phyloP scores from a whole-genome alignment of 2,113 vertebrate genomes.

The Dipodomys stephensi region DNA sequence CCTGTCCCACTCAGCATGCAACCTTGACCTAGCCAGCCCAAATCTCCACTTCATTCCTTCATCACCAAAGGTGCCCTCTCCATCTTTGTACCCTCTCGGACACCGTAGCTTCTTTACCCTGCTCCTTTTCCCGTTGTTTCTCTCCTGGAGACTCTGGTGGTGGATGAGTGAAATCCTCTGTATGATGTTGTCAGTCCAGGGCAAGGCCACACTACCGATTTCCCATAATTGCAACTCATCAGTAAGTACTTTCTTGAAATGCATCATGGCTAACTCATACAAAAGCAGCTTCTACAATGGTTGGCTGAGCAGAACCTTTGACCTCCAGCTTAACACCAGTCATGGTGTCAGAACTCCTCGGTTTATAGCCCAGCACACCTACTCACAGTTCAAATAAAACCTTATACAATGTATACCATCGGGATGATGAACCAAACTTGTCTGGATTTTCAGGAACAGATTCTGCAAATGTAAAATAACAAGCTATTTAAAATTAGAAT shows the following conservation, averaged over 20 bases:
- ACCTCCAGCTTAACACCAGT: background rate
- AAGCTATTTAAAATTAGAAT: background rate
- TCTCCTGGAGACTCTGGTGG: background rate
- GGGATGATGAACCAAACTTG: too few relatives aligned
- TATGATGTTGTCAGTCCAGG: background rate
- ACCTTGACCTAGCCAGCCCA: background rate
- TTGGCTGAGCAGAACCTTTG: background rate
- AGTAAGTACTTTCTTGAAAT: background rate
- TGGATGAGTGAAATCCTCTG: background rate
- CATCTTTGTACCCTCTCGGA: fast-evolving
- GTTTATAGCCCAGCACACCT: background rate
- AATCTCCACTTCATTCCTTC: background rate
- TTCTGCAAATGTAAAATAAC: background rate
- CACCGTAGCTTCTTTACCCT: background rate
- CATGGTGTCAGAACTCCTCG: background rate
- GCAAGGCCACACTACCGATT: background rate
- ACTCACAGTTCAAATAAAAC: background rate
- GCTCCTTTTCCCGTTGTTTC: too few relatives aligned
- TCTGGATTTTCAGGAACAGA: background rate
- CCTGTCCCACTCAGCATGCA: fast-evolving
- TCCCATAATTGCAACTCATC: background rate
- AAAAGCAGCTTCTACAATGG: background rate
- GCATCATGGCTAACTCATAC: background rate
- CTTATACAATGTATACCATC: too few relatives aligned
- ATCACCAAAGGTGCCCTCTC: background rate